Evolutionary conservation across 1,140 invertebrate genomes (phyloP), one percentile per base, ranked within the genome.

Genomic region (Myzus persicae): DNA sequence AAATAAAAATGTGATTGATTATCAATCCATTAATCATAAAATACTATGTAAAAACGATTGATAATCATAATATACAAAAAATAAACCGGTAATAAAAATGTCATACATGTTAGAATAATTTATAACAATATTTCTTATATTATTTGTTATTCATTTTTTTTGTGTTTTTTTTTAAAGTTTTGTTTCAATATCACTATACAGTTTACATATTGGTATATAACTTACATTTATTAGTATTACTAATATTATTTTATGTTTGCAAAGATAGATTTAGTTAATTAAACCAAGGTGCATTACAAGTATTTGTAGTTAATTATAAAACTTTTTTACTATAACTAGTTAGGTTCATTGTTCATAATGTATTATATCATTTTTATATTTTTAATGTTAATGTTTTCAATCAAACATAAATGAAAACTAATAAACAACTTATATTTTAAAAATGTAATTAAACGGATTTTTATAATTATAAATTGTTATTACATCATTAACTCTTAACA

Each of bases 1-100:
- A 67, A 67, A 67, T 67, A 67, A 67, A 67, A 67, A 67, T 67
- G 31, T 67, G 59, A 67, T n/a, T 76, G 59, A 76, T 76, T 76
- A 76, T 36, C 31, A 76, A n/a, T n/a, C 5, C n/a, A n/a, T 76
- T 76, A n/a, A n/a, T n/a, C n/a, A 76, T 76, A n/a, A 76, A 76
- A 36, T n/a, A 76, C 59, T n/a, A 76, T 36, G 4, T n/a, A n/a
- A 76, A 67, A 76, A n/a, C 31, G 6, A 67, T 67, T 67, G 31
- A 67, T 76, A 76, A n/a, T 2, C n/a, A 18, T n/a, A 18, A n/a
- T n/a, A 67, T 59, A 67, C 0, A 36, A 20, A 76, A n/a, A 76
- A 76, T 67, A n/a, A 4, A 76, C 31, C 31, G 18, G 31, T n/a
- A 18, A 76, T 76, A 76, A 76, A 76, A 76, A n/a, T 76, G 59